Base-by-base conservation (phyloP, 2,888 invertebrate species). In the Steinernema hermaphroditum region DNA sequence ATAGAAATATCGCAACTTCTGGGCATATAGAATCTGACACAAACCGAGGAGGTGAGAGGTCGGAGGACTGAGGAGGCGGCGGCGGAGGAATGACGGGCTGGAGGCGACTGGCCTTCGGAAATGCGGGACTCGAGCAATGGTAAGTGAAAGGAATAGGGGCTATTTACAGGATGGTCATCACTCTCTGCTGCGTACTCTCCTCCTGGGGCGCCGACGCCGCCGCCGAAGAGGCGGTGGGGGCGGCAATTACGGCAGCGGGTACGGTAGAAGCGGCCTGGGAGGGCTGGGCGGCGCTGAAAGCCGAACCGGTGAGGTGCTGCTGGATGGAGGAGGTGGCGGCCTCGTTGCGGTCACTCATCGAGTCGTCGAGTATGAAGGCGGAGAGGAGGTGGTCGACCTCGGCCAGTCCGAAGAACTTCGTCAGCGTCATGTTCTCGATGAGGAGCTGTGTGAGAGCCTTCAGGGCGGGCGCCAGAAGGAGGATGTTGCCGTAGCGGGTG, bases 341-440 rank as follows among this genome's bases (percentile, higher is more conserved):
- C 69, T 46, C 49, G 49, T 8, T 69, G 12, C 46, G 69, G 29
- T 69, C 49, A 27, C 37, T 69, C 49, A 69, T 84, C 73, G 83
- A 76, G 71, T 85, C 85, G 73, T 85, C 85, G 27, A 85, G 78
- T 74, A 85, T 85, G 76, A 85, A 85, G 73, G 85, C 85, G 12
- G 84, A 80, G 0, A 85, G 78, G 16, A 85, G 75, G 0, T 83
- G 82, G 71, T 85, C 85, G 8, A 85, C 84, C 77, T 85, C 85
- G 6, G 84, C 84, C 57, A 85, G 76, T 34, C 85, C 85, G 75
- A 85, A 85, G 75, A 85, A 85, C 77, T 83, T 83, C 24, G 84
- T 86, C 43, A 85, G 77, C 2, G 84, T 85, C 83, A 85, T 85
- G 72, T 85, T 85, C 74, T 85, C 85, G 70, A 85, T 86, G 44